Evolutionary conservation across 2,888 invertebrate genomes (phyloP), one percentile per base, ranked within the genome.

Genomic region (Polymixis lichenea): DNA sequence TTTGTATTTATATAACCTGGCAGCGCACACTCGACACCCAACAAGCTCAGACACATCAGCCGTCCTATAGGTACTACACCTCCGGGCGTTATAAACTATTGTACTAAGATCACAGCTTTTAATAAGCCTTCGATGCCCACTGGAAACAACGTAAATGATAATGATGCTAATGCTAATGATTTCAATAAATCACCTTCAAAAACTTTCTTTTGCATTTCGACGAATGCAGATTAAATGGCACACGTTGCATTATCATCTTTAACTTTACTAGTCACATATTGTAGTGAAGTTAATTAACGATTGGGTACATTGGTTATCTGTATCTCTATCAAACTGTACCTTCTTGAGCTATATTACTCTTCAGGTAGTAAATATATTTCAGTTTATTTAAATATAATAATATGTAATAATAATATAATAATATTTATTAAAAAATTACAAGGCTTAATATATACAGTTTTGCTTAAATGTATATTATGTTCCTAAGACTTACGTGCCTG

Each of bases 1-100:
- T 95, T 96, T 95, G 95, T 95, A 95, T 96, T 96, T 96, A 96
- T 96, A 96, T 96, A 96, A 96, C 93, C 93, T 91, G 93, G 89
- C 93, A 91, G 91, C 91, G 90, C 89, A 89, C 90, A 89, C 89
- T 90, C 89, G 87, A 88, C 91, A 90, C 92, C 88, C 92, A 90
- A 86, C 92, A 90, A 89, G 88, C 89, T 90, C 89, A 88, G 85
- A 91, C 88, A 90, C 92, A 89, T 91, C 91, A 90, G 89, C 90
- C 92, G 94, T 94, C 93, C 92, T 94, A 90, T 92, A 90, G 90
- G 90, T 90, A 91, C 93, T 92, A 87, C 91, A 90, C 88, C 93
- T 91, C 86, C 86, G 73, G 87, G 83, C 89, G 89, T 87, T 95
- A 89, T 95, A 94, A 93, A 84, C 88, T 89, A 87, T 89, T 88